phyloP scores from a whole-genome alignment of 2,797 vertebrate genomes.

The Crenichthys baileyi region DNA sequence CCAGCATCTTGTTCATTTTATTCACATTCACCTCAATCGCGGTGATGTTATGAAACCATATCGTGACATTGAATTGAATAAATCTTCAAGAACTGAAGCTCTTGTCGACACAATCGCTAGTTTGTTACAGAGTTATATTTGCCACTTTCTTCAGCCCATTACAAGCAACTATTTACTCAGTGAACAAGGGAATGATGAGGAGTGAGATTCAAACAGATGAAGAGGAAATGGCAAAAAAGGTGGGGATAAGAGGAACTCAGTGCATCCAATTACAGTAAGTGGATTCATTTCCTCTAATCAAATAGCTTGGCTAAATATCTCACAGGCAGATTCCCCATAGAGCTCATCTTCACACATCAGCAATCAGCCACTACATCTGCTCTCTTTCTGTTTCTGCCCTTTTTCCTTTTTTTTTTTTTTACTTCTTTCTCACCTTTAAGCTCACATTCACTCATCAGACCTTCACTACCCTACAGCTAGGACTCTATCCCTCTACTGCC shows the following conservation, averaged over 20 bases:
- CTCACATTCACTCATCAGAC: conserved; percentile 16
- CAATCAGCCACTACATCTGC: conserved; percentile 45
- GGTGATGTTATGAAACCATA: neutral
- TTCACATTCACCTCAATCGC: conserved; percentile 2
- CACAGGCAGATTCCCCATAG: conserved; percentile 61
- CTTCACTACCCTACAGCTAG: neutral
- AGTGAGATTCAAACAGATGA: conserved; percentile 44
- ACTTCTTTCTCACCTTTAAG: conserved; percentile 1
- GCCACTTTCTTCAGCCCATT: conserved; percentile 33
- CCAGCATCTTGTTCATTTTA: conserved; percentile 1
- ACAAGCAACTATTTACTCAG: conserved; percentile 30
- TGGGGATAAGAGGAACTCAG: conserved; percentile 34
- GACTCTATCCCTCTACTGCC: neutral
- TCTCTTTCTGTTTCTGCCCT: conserved; percentile 10
- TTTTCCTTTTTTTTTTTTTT: conserved; percentile 19
- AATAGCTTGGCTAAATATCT: conserved; percentile 66
- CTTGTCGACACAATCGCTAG: conserved; percentile 21
- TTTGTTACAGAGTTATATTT: conserved; percentile 40
- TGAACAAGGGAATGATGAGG: conserved; percentile 32
- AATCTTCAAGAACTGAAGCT: conserved; percentile 18
- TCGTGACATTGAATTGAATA: conserved; percentile 8
- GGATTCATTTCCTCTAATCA: conserved; percentile 69
- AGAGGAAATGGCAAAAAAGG: conserved; percentile 39
- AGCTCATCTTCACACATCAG: conserved; percentile 60
- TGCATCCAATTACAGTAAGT: conserved; percentile 71